phyloP scores from a whole-genome alignment of 2,888 invertebrate genomes.

The Hypena proboscidalis region DNA sequence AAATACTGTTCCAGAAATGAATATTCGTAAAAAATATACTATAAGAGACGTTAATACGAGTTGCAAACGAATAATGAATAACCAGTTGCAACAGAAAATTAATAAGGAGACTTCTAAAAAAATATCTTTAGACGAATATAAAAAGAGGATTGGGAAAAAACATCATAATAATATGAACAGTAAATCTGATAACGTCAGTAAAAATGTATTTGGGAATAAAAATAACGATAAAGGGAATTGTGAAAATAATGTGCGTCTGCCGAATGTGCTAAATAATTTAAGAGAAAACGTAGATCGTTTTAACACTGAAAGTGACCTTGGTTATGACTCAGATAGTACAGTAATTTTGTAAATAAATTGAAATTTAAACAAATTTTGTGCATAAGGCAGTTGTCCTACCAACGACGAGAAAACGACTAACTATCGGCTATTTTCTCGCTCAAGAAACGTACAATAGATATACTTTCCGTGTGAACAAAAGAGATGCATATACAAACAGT shows the following conservation, averaged over 20 bases:
- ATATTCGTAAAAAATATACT: background rate
- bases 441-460: background rate
- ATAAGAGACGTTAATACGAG: background rate
- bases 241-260: too few species aligned
- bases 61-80: slow-evolving; percentile 14
- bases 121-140: slow-evolving; percentile 60
- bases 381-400: background rate
- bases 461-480: background rate
- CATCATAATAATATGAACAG: slow-evolving; percentile 3
- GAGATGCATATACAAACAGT: too few species aligned
- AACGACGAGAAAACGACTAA: too few species aligned
- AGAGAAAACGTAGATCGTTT: slow-evolving; percentile 14
- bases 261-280: slow-evolving; percentile 5
- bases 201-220: slow-evolving; percentile 2
- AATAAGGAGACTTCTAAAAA: slow-evolving; percentile 40
- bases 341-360: slow-evolving; percentile 26
- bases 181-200: background rate
- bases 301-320: slow-evolving; percentile 47
- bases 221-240: slow-evolving; percentile 7
- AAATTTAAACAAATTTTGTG: background rate
- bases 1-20: background rate
- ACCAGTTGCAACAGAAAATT: slow-evolving; percentile 1
- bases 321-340: slow-evolving; percentile 56
- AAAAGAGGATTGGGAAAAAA: too few species aligned
- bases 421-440: too few species aligned